A percentile compares a stretch with the other conserved stretches of the same genome.
phyloP scores from a whole-genome alignment of 2,888 invertebrate species.

The Parnassius glacialis region DNA sequence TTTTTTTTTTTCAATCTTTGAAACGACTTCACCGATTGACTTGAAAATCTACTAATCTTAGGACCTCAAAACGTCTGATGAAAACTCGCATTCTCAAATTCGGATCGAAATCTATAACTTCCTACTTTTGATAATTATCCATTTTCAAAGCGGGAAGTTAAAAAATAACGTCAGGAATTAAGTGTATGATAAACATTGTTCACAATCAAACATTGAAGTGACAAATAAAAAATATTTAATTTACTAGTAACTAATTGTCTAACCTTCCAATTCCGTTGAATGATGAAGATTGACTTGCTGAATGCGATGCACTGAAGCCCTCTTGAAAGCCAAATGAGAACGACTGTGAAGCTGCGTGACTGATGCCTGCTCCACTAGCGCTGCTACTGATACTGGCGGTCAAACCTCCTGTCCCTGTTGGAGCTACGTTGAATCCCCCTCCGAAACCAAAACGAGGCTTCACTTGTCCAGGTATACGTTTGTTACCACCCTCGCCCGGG shows the following conservation, averaged over 20 bases:
- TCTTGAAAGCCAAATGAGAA: slow-evolving; percentile 74
- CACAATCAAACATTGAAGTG: no score
- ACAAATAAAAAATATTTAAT: no score
- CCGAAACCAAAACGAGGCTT: slow-evolving; percentile 66
- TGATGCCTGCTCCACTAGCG: slow-evolving; percentile 61
- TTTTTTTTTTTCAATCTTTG: no score
- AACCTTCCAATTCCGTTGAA: slow-evolving; percentile 74
- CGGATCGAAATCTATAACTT: no score
- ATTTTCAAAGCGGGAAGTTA: no score
- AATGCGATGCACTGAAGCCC: slow-evolving; percentile 74
- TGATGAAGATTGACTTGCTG: slow-evolving; percentile 72
- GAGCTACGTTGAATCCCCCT: slow-evolving; percentile 66
- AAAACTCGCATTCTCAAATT: no score
- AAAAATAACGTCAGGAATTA: no score
- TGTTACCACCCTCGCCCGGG: slow-evolving; percentile 49
- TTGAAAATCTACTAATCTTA: no score
- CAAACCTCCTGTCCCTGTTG: slow-evolving; percentile 65
- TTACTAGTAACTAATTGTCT: slow-evolving; percentile 33
- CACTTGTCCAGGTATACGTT: slow-evolving; percentile 36
- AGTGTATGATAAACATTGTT: no score
- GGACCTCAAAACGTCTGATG: no score
- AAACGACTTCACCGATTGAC: no score
- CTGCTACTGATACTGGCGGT: slow-evolving; percentile 72
- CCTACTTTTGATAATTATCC: no score
- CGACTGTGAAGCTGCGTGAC: slow-evolving; percentile 72